Evolutionary conservation across 2,113 vertebrate genomes (phyloP).

Genomic region (Rhegmatorhina hoffmannsi): DNA sequence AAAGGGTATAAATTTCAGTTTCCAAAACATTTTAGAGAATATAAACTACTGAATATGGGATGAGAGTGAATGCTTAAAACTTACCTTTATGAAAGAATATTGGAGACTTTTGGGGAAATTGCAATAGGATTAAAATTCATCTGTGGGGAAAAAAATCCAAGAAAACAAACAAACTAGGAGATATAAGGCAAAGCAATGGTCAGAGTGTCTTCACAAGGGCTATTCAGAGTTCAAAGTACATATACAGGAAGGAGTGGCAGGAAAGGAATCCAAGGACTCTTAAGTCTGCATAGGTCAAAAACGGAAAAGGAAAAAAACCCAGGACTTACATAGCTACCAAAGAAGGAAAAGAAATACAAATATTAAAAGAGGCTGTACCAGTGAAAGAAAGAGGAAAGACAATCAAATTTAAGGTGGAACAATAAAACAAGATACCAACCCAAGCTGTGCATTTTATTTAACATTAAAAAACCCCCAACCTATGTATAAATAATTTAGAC

Average conservation of each 20-base stretch:
- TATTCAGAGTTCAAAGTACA: conserved; percentile 29
- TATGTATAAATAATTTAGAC: not conserved
- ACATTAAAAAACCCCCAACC: not conserved
- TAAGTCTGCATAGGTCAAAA: not conserved
- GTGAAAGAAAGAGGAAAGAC: not conserved
- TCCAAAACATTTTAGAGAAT: not conserved
- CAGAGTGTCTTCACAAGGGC: not conserved
- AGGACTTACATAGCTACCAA: not conserved
- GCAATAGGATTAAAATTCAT: not conserved
- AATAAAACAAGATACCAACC: not conserved
- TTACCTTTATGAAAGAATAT: not conserved
- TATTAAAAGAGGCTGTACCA: not conserved
- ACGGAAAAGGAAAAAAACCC: not conserved
- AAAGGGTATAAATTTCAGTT: not conserved
- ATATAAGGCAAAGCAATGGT: not conserved
- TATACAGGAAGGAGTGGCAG: conserved; percentile 27
- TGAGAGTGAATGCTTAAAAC: not conserved
- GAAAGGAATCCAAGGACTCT: conserved; percentile 26
- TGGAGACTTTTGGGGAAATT: not conserved
- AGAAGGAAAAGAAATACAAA: not conserved
- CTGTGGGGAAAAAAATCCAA: accelerated
- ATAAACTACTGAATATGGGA: not conserved
- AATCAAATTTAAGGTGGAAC: not conserved
- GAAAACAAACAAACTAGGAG: not conserved
- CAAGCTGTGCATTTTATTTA: not conserved